phyloP scores from a whole-genome alignment of 1,140 invertebrate genomes.

The Heliconius eleuchia region DNA sequence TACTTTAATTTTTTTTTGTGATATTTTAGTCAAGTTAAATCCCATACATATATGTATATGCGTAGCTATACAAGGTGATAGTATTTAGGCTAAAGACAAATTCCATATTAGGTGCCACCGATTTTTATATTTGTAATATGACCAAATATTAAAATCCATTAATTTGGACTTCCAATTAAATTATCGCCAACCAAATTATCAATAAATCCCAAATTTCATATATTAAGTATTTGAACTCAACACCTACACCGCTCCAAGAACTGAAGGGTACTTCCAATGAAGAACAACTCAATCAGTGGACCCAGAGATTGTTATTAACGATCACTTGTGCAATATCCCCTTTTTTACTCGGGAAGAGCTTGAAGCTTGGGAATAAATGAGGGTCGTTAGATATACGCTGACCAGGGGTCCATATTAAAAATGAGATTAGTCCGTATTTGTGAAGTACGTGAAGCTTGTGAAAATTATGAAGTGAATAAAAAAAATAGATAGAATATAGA shows the following conservation, averaged over 20 bases:
- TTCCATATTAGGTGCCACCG: no score
- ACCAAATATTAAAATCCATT: no score
- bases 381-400: constrained; percentile 16
- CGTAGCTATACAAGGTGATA: no score
- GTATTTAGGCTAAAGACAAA: no score
- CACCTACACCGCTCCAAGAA: neutral
- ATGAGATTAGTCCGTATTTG: constrained; percentile 3
- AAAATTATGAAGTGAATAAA: neutral
- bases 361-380: constrained; percentile 21
- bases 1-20: no score
- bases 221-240: neutral
- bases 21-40: no score
- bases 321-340: constrained; percentile 23
- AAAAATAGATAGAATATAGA: no score
- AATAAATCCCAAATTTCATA: neutral
- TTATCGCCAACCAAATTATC: neutral
- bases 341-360: constrained; percentile 14
- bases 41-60: no score
- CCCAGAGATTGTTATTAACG: constrained; percentile 27
- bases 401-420: constrained; percentile 19
- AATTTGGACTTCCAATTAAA: neutral
- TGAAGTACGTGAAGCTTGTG: neutral
- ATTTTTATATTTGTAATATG: no score
- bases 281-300: constrained; percentile 14
- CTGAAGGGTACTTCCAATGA: neutral